Base-by-base conservation (phyloP, 2,888 invertebrate species). In the Orthonevra nobilis region DNA sequence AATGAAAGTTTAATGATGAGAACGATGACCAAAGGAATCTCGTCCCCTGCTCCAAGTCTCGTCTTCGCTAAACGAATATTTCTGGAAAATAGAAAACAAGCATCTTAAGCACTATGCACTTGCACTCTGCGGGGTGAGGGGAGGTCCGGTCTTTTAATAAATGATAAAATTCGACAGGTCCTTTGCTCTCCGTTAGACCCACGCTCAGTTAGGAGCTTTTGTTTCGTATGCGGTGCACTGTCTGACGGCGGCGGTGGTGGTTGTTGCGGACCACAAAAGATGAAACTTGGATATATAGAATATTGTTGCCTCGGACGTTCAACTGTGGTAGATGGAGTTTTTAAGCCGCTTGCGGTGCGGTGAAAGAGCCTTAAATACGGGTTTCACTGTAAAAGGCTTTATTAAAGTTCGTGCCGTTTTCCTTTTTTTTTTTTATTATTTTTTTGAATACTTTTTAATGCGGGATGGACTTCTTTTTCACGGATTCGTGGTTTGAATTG, bases 1-100 rank as follows among this genome's bases (percentile, higher is more conserved):
- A 79, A 72, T 79, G 77, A 77, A 77, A 79, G 72, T 79, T 79
- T 72, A 79, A 79, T 79, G 77, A 72, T 72, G 52, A 66, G 64
- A 61, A 79, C 66, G 77, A 64, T 72, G 77, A 79, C 77, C 66
- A 70, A 70, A 70, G 58, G 70, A 77, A 70, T 52, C 56, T 20
- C 14, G 5, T 26, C 12, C 52, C n/a, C 20, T 44, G 9, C 32
- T n/a, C n/a, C n/a, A n/a, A n/a, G 19, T 19, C 36, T 30, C 56
- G 17, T 34, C 36, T 48, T 14, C 44, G 10, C 34, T 23, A 10
- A 36, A 44, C 36, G 60, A 48, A 52, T 46, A 42, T 34, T 26
- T 52, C 58, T 70, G 19, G 36, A 46, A 58, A 70, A 70, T 60
- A 44, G 44, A 64, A 64, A 77, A 70, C 64, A 52, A 52, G 42